These are phyloP conservation scores for Sepiola atlantica DNA, from an alignment of 2,888 invertebrate species.

Conservation along the genomic window DNA sequence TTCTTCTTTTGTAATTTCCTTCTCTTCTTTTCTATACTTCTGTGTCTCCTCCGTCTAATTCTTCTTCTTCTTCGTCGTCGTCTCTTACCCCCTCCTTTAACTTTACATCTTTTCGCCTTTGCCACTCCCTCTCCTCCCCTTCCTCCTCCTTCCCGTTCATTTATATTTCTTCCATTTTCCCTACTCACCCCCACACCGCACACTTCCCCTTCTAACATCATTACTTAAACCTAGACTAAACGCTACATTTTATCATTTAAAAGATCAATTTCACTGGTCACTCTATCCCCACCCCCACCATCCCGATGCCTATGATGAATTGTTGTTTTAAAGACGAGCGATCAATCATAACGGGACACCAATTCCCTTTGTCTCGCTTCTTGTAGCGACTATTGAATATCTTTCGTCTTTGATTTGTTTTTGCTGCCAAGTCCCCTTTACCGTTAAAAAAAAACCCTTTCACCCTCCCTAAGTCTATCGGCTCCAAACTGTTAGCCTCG, in stretches of 20 bases:
- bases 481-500: not conserved
- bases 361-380: not conserved
- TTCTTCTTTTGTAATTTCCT: no score
- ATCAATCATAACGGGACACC: not conserved
- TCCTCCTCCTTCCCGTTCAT: not conserved
- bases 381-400: not conserved
- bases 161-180: not conserved
- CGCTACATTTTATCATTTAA: not conserved
- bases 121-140: accelerated
- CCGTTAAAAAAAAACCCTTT: not conserved
- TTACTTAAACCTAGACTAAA: not conserved
- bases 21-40: no score
- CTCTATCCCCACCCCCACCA: not conserved
- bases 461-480: not conserved
- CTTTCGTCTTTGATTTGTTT: constrained; percentile 4
- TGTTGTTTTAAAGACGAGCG: not conserved
- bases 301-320: not conserved
- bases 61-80: no score
- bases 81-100: no score
- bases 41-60: no score
- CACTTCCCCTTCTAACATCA: not conserved
- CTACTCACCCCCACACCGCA: not conserved
- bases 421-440: not conserved
- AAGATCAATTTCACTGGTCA: constrained; percentile 13
- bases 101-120: not conserved